Evolutionary conservation across 2,888 invertebrate species (phyloP), one percentile per base, ranked within the genome.

Genomic region (Scaptomyza parva): DNA sequence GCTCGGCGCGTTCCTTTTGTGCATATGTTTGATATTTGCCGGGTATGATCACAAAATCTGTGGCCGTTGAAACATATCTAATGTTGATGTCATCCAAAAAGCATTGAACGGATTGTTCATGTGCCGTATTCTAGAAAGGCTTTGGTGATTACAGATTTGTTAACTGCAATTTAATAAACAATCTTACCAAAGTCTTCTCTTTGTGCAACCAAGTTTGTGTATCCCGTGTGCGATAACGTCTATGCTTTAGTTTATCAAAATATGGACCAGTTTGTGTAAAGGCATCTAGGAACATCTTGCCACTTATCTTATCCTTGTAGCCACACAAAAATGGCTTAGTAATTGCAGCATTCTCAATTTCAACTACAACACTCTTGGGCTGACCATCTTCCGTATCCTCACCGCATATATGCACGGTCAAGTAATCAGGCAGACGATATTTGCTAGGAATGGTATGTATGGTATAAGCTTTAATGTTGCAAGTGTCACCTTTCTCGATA

Each of bases 301-400:
- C 94, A 57, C 95, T 96, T 52, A 93, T 89, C 75, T 93, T 93
- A 90, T 98, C 94, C 64, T 93, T 93, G 91, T 95, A 98, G 30
- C 98, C 98, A 51, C 97, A 75, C 95, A 91, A 91, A 92, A 95
- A 96, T 0, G 96, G 96, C 88, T 97, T 97, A 39, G 92, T 88
- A 35, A 95, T 95, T 0, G 92, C 88, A 37, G 92, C 91, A 78
- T 94, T 93, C 75, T 93, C 93, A 68, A 94, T 93, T 90, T 94
- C 93, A 0, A 94, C 93, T 12, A 94, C 92, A 14, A 94, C 89
- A 51, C 92, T 92, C 76, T 92, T 92, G 3, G 90, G 84, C 22
- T 76, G 74, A 0, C 85, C 88, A 69, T 90, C 86, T 4, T 78
- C 86, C 39, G 92, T 91, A 50, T 92, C 91, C 45, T 92, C 92